These are phyloP conservation scores for Tenthredo amoena DNA, from an alignment of 2,888 invertebrate species.

Conservation along the genomic window DNA sequence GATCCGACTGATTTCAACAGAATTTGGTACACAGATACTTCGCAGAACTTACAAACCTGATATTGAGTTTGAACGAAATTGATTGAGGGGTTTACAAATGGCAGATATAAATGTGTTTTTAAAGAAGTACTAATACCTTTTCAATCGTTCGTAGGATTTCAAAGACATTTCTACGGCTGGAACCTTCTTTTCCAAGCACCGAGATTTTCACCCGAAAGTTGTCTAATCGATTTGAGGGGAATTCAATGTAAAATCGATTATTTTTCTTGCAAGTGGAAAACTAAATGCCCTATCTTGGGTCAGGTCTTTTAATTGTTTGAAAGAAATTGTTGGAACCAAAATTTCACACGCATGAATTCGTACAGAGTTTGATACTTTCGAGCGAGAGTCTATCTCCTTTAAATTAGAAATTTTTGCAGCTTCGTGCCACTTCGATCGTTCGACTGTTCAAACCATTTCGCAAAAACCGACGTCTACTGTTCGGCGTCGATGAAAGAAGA, in stretches of 20 bases:
- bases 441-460: not conserved
- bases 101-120: no score
- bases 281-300: not conserved
- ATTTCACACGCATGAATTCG: not conserved
- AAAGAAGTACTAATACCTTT: no score
- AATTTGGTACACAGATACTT: not conserved
- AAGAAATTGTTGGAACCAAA: not conserved
- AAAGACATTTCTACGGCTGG: no score
- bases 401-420: not conserved
- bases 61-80: not conserved
- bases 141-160: no score
- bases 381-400: constrained; percentile 13
- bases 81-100: not conserved
- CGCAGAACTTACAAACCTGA: not conserved
- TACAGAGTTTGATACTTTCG: not conserved
- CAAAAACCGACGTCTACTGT: not conserved
- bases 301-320: not conserved
- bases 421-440: not conserved
- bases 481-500: not conserved
- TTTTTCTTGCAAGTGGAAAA: no score
- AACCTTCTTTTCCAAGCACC: no score
- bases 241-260: no score
- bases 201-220: no score
- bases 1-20: not conserved
- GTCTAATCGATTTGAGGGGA: no score